Percentiles rank a stretch among this genome's conserved stretches.
phyloP scores from a whole-genome alignment of 1,140 invertebrate genomes.

The Conus betulinus region DNA sequence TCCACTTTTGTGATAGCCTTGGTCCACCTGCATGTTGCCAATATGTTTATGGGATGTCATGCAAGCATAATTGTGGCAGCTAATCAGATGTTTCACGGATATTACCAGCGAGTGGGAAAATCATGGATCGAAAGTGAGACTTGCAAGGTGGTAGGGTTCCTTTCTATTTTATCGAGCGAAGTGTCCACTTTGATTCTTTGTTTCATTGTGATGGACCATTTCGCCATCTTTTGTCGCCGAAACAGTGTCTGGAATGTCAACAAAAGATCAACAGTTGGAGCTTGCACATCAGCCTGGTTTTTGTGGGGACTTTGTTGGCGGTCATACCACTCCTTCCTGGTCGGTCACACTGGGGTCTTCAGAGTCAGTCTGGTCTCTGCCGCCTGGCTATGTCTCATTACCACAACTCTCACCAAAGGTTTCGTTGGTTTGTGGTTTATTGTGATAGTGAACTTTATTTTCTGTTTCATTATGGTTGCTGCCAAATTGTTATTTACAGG shows the following conservation, averaged over 20 bases:
- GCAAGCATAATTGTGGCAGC: constrained; percentile 48
- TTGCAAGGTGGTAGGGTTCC: not conserved
- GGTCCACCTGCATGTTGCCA: constrained; percentile 63
- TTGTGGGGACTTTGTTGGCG: not conserved
- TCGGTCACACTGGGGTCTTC: constrained; percentile 32
- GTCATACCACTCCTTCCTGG: constrained; percentile 13
- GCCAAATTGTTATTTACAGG: not conserved
- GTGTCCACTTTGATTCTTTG: constrained; percentile 54
- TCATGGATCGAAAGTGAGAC: not conserved
- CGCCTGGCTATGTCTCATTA: not conserved
- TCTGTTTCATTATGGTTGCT: not conserved
- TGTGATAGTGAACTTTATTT: not conserved
- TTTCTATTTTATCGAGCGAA: constrained; percentile 44
- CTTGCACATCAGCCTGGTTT: not conserved
- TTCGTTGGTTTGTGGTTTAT: not conserved
- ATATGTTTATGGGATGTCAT: constrained; percentile 57
- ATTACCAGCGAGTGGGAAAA: not conserved
- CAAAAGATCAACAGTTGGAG: constrained; percentile 16
- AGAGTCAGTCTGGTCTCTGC: not conserved
- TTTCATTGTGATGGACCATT: constrained; percentile 48
- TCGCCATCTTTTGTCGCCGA: constrained; percentile 56
- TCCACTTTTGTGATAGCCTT: constrained; percentile 36
- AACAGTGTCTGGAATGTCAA: constrained; percentile 37
- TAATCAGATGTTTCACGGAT: constrained; percentile 49
- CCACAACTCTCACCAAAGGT: not conserved